Conservation (phyloP, 2,888 invertebrate genomes). For the Dascillus cervinus region DNA sequence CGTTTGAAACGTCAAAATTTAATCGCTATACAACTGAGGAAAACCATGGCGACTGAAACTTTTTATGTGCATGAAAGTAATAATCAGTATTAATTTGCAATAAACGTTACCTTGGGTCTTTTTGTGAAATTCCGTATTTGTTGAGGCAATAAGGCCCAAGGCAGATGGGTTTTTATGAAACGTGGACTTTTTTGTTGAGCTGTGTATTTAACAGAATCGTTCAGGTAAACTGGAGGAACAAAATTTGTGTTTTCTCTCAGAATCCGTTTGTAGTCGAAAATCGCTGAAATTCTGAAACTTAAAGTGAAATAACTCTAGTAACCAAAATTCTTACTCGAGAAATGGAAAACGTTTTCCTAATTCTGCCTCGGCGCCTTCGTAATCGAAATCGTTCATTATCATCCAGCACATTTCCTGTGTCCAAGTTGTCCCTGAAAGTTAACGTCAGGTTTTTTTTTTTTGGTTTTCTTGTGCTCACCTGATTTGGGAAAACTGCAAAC, state of each 20-base stretch:
- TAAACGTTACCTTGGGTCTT: conserved; percentile 37
- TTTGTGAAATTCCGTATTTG: conserved; percentile 39
- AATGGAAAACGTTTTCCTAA: conserved; percentile 61
- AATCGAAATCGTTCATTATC: conserved; percentile 55
- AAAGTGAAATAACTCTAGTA: conserved; percentile 6
- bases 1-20: too few relatives aligned
- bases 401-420: conserved; percentile 70
- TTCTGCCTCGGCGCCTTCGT: conserved; percentile 47
- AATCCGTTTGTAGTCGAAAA: conserved; percentile 39
- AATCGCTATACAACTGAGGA: too few relatives aligned
- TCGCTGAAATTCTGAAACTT: conserved; percentile 33
- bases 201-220: conserved; percentile 27
- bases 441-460: conserved; percentile 1
- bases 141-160: conserved; percentile 50
- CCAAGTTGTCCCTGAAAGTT: conserved; percentile 63
- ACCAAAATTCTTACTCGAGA: conserved; percentile 50
- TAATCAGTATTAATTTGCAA: background rate
- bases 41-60: too few relatives aligned
- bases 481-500: conserved; percentile 51
- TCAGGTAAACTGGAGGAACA: conserved; percentile 23
- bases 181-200: conserved; percentile 30
- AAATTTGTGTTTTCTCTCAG: conserved; percentile 29
- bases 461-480: conserved; percentile 43
- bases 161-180: conserved; percentile 59
- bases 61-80: too few relatives aligned